These are phyloP conservation scores for Oscheius sp. DNA, from an alignment of 1,140 invertebrate species.

Conservation along the genomic window DNA sequence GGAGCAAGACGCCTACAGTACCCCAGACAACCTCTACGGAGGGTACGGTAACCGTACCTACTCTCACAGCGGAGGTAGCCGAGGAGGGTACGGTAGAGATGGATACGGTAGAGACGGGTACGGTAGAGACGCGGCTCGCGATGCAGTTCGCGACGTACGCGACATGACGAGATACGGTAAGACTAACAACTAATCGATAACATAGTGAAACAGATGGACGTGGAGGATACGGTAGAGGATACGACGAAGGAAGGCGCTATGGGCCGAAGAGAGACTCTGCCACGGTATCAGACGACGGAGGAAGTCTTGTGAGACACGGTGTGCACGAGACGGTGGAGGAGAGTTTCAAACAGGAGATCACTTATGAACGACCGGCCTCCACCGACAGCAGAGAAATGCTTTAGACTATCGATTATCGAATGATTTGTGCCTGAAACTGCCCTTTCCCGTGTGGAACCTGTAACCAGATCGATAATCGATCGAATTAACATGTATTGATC, in stretches of 20 bases:
- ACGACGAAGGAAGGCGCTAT: conserved; percentile 2
- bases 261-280: no score
- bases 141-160: not conserved
- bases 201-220: not conserved
- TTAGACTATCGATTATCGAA: not conserved
- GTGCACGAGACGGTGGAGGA: conserved; percentile 59
- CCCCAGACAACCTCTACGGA: conserved; percentile 32
- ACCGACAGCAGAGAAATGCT: conserved; percentile 41
- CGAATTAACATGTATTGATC: not conserved
- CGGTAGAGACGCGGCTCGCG: not conserved
- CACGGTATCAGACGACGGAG: conserved; percentile 17
- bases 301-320: conserved; percentile 26
- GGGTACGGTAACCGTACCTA: conserved; percentile 34
- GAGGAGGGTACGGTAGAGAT: conserved; percentile 1
- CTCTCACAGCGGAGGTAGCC: conserved; percentile 5
- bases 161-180: conserved; percentile 1
- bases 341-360: conserved; percentile 57
- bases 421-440: not conserved
- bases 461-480: no score
- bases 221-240: not conserved
- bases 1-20: conserved; percentile 32
- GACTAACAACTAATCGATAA: not conserved
- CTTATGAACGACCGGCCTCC: conserved; percentile 39
- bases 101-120: conserved; percentile 23
- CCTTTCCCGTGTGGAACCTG: no score